Conservation (phyloP, 1,140 invertebrate genomes). For the Proctacanthus coquilletti region DNA sequence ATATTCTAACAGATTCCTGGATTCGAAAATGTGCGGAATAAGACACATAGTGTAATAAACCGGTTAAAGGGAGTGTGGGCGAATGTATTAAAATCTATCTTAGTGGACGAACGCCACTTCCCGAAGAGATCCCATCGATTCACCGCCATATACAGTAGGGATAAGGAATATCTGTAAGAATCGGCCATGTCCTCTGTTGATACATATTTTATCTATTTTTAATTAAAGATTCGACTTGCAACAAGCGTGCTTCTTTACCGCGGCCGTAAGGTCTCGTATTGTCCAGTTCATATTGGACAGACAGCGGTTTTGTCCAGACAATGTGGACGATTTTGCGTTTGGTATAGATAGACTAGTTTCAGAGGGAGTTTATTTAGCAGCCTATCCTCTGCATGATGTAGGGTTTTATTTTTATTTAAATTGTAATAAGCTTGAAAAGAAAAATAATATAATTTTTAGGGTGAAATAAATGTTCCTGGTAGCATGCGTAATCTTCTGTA, state of each 20-base stretch:
- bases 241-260: slow-evolving; percentile 68
- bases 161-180: slow-evolving; percentile 75
- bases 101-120: slow-evolving; percentile 49
- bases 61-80: slow-evolving; percentile 42
- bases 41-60: slow-evolving; percentile 42
- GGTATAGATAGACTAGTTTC: slow-evolving; percentile 70
- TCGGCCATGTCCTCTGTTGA: slow-evolving; percentile 2
- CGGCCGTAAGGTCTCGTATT: slow-evolving; percentile 69
- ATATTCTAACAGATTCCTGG: too few species aligned
- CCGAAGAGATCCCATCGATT: slow-evolving; percentile 54
- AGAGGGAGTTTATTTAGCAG: slow-evolving; percentile 62
- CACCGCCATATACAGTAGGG: slow-evolving; percentile 69
- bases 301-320: slow-evolving; percentile 56
- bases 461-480: slow-evolving; percentile 47
- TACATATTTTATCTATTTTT: slow-evolving; percentile 4
- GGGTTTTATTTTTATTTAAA: slow-evolving; percentile 16
- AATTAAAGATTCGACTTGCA: slow-evolving; percentile 62
- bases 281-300: slow-evolving; percentile 84
- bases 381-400: slow-evolving; percentile 85
- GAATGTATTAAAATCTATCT: slow-evolving; percentile 41
- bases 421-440: neutral
- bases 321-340: slow-evolving; percentile 54
- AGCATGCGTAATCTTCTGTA: slow-evolving; percentile 64
- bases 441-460: slow-evolving; percentile 34
- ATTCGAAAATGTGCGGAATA: slow-evolving; percentile 38